phyloP scores from a whole-genome alignment of 2,888 invertebrate genomes.

The Hermaeophaga mercurialis region DNA sequence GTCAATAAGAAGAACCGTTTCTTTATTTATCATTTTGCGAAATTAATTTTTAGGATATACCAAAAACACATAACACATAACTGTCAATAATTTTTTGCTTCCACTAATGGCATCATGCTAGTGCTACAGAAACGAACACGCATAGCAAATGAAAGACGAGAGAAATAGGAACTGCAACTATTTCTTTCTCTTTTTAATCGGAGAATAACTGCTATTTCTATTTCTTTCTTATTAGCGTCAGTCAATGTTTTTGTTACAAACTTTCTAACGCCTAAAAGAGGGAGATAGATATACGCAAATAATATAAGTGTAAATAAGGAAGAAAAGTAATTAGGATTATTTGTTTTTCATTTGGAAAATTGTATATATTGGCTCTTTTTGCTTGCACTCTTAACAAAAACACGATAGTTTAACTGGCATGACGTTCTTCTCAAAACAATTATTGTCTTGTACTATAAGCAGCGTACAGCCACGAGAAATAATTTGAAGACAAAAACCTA shows the following conservation, averaged over 20 bases:
- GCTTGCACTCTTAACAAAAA: too few species aligned
- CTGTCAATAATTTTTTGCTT: slow-evolving; percentile 24
- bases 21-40: slow-evolving; percentile 47
- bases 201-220: not conserved
- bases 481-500: too few species aligned
- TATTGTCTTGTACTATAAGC: too few species aligned
- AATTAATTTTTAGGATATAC: slow-evolving; percentile 18
- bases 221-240: not conserved
- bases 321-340: too few species aligned
- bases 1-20: slow-evolving; percentile 49
- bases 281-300: not conserved
- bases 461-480: too few species aligned
- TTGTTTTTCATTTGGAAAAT: too few species aligned
- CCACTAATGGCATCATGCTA: slow-evolving; percentile 10
- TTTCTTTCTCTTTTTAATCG: not conserved
- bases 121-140: not conserved
- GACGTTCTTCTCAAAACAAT: too few species aligned
- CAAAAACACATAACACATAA: slow-evolving; percentile 23
- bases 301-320: not conserved
- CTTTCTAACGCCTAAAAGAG: not conserved
- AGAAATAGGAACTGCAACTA: not conserved
- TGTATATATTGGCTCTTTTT: too few species aligned
- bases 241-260: not conserved
- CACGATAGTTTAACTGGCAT: too few species aligned
- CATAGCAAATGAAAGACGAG: too few species aligned